Evolutionary conservation across 2,113 vertebrate species (phyloP), one percentile per base, ranked within the genome.

Genomic region (Corythaeola cristata): DNA sequence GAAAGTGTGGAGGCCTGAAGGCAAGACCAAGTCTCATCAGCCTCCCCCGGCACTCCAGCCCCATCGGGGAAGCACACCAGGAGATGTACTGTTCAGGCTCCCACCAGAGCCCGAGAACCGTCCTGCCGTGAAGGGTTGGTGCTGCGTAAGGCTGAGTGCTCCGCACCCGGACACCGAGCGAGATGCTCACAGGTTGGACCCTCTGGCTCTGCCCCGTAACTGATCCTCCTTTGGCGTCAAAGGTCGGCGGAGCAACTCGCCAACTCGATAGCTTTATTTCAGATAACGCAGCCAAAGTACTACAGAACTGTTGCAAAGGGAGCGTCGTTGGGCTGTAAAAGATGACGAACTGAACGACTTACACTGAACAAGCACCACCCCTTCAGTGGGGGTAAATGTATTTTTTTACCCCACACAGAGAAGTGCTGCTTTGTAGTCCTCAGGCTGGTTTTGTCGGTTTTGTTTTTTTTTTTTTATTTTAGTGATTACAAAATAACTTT

Each of bases 401-500:
- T 26, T 56, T 84, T 58, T 92, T 81, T 87, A 93, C 86, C 88
- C 87, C 45, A 93, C 63, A 72, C 68, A 96, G 93, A 91, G 49
- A 89, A 85, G 75, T 69, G 81, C 85, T 88, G 63, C 90, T 95
- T 85, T 75, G 60, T 69, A 77, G 81, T 96, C 92, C 92, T 89
- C 69, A 71, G 89, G 95, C 80, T 56, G 28, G 15, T 58, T 66
- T 64, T 37, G 28, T 18, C 53, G 39, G 39, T 8, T 90, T 30
- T 60, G 37, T 45, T 56, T 44, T 41, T 27, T 16, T 58, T 66
- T 64, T 37, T 24, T 44, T 37, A 44, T 45, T 67, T 33, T 32
- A 62, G 33, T 69, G 66, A 52, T 97, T 95, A 90, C 86, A 96
- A 93, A 95, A 94, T 71, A 90, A 94, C 81, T 96, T 96, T 88